Evolutionary conservation across 2,888 invertebrate genomes (phyloP).

Genomic region (Cheilosia grossa): DNA sequence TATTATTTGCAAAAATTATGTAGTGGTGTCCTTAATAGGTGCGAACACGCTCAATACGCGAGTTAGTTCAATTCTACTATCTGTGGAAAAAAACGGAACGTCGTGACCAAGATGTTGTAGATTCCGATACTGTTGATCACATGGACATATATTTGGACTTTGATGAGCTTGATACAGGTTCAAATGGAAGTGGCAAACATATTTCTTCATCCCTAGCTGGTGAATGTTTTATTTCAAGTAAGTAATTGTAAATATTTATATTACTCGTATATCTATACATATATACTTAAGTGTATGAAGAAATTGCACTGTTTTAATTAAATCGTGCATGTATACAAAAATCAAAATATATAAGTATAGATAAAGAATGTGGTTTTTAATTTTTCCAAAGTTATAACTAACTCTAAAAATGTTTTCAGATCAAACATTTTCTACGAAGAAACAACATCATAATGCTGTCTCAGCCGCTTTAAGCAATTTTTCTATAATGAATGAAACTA

Average conservation of each 20-base stretch:
- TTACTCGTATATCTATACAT: no score
- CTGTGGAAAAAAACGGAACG: conserved; percentile 99
- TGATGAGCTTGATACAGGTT: conserved; percentile 60
- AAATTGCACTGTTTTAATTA: no score
- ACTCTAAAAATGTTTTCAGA: conserved; percentile 26
- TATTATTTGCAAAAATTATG: background rate
- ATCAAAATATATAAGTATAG: no score
- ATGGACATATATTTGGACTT: conserved; percentile 80
- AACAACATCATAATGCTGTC: conserved; percentile 13
- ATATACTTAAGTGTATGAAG: background rate
- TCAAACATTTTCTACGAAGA: conserved; percentile 31
- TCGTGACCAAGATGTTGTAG: conserved; percentile 87
- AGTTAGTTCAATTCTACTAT: conserved; percentile 97
- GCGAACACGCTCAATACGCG: conserved; percentile 96
- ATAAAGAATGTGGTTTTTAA: no score
- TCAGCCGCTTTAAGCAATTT: conserved; percentile 25
- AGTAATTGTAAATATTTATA: background rate
- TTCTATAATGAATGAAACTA: conserved; percentile 64
- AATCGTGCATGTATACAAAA: no score
- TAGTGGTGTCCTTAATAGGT: conserved; percentile 82
- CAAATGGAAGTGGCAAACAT: conserved; percentile 78
- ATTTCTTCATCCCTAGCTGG: conserved; percentile 34
- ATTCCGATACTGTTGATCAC: conserved; percentile 81
- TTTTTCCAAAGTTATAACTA: background rate
- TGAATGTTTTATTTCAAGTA: conserved; percentile 17